Conservation (phyloP, 2,113 vertebrate species). For the Labeo catla region DNA sequence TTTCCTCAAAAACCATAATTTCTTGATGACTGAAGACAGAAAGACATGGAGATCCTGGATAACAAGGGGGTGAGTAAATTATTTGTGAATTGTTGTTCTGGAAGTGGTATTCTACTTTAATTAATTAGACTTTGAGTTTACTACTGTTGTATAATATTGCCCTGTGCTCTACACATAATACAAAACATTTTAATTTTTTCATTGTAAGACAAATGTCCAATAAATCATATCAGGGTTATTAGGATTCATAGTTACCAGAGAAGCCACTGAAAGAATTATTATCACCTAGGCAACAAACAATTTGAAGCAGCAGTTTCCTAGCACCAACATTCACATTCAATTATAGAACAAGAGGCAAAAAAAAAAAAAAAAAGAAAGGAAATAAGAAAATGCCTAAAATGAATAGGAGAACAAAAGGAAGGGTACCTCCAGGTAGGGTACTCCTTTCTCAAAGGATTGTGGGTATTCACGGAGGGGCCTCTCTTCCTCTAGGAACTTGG, state of each 20-base stretch:
- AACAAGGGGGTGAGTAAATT: no score
- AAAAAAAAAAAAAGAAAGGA: not conserved
- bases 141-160: not conserved
- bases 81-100: no score
- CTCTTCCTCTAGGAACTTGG: constrained; percentile 94
- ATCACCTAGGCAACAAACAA: constrained; percentile 52
- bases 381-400: not conserved
- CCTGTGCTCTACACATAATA: not conserved
- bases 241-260: constrained; percentile 7
- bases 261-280: constrained; percentile 3
- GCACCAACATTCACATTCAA: constrained; percentile 34
- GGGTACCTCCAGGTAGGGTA: constrained; percentile 89
- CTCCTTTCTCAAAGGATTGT: constrained; percentile 92
- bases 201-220: not conserved
- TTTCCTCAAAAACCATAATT: no score
- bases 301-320: constrained; percentile 39
- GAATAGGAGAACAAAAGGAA: not conserved
- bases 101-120: no score
- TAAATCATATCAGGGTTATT: constrained; percentile 18
- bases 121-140: not conserved
- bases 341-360: not conserved
- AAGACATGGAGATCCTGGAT: no score
- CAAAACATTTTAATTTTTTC: not conserved
- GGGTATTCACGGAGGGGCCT: constrained; percentile 88
- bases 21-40: no score